Evolutionary conservation across 2,888 invertebrate species (phyloP), one percentile per base, ranked within the genome.

Genomic region (Amblyjoppa fuscipennis): DNA sequence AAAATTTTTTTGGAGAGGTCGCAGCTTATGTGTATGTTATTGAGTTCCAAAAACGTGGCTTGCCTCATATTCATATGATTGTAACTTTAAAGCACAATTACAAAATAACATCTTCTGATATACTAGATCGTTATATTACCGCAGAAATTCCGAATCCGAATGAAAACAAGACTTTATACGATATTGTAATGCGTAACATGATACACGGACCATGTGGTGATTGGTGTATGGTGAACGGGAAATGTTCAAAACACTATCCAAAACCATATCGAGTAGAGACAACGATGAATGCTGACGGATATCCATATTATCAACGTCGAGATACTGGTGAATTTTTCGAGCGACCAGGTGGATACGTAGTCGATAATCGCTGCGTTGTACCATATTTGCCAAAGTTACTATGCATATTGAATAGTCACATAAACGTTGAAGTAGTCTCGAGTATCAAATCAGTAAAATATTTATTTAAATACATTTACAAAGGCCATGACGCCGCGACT

Each of bases 101-200:
- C 38, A 84, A 86, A 70, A 78, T 86, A 61, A 76, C 66, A 11
- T 73, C 76, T 69, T 49, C 82, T n/a, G 81, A 86, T 59, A 53
- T 76, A 41, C 74, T 87, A 5, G 85, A 89, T 78, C 41, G 69
- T 73, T 82, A 73, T 34, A 81, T 89, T 59, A 88, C 74, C 51
- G 92, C 93, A 5, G 92, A 93, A 88, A 87, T 94, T 68, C 93
- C 93, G 51, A 69, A 79, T 59, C 53, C 78, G 9, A 25, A 51
- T 41, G 41, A 41, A 41, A 41, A 41, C 11, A 41, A 41, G 41
- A 11, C 41, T 11, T 41, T 41, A 11, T 9, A 41, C 41, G 41
- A 41, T 41, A 41, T 41, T 41, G 41, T 41, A 11, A 41, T 41
- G 41, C 11, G 41, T 41, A 41, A 41, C 41, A 34, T 34, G 34